Evolutionary conservation across 2,888 invertebrate genomes (phyloP).

Genomic region (Hymenopus coronatus): DNA sequence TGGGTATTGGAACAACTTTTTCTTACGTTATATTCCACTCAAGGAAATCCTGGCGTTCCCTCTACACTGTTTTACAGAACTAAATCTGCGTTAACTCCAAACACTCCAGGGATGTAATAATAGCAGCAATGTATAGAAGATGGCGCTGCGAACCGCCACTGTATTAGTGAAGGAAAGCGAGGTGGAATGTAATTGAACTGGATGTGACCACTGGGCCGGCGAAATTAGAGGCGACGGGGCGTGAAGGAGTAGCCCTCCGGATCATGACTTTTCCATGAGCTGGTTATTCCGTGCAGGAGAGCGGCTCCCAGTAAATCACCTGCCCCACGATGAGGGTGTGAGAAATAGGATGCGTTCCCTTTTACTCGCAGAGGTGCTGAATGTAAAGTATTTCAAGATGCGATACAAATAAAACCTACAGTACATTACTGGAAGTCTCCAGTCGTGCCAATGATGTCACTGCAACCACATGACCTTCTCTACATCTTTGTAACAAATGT

Average conservation of each 20-base stretch:
- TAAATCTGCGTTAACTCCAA: too few relatives aligned
- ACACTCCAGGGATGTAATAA: too few relatives aligned
- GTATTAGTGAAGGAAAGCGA: not conserved
- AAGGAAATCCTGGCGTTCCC: too few relatives aligned
- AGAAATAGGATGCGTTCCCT: not conserved
- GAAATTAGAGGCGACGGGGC: conserved; percentile 24
- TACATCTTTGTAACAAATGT: too few relatives aligned
- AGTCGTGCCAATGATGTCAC: not conserved
- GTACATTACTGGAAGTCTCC: not conserved
- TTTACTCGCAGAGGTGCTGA: not conserved
- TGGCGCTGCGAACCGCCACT: not conserved
- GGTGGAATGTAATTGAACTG: conserved; percentile 19
- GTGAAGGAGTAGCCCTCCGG: conserved; percentile 20
- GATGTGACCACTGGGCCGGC: conserved; percentile 23
- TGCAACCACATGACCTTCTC: not conserved
- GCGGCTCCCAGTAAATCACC: conserved; percentile 16
- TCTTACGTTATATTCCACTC: too few relatives aligned
- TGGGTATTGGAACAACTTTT: too few relatives aligned
- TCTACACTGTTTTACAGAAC: too few relatives aligned
- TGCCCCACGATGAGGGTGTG: not conserved
- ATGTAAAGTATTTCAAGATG: not conserved
- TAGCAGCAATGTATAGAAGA: not conserved
- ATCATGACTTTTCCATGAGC: conserved; percentile 26
- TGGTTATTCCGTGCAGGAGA: conserved; percentile 4
- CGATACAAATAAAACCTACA: not conserved